phyloP scores from a whole-genome alignment of 1,140 invertebrate species.

The Zeugodacus cucurbitae region DNA sequence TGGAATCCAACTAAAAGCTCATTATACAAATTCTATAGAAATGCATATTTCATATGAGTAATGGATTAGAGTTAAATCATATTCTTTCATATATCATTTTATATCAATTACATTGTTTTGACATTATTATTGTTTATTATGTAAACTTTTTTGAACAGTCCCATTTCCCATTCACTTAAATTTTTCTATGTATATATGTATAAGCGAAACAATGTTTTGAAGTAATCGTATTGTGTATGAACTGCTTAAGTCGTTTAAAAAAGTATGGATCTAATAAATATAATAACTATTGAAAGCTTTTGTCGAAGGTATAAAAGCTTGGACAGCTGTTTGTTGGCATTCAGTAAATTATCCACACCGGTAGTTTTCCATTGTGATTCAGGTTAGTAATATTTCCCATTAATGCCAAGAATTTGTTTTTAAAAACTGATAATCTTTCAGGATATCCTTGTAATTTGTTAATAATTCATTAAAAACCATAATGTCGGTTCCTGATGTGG shows the following conservation, averaged over 20 bases:
- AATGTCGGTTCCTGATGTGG: slow-evolving; percentile 67
- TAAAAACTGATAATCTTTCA: neutral
- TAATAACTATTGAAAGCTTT: neutral
- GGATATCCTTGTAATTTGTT: neutral
- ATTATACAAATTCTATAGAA: too few species aligned
- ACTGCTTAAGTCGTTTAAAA: too few species aligned
- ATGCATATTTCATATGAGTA: too few species aligned
- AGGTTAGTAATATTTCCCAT: neutral
- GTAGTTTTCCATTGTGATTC: neutral
- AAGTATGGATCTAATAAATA: neutral
- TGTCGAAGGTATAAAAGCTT: slow-evolving; percentile 10
- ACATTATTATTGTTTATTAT: too few species aligned
- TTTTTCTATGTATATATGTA: too few species aligned
- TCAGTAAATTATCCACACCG: neutral
- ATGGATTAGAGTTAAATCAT: too few species aligned
- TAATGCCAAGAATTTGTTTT: neutral
- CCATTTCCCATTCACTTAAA: too few species aligned
- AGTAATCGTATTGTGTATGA: too few species aligned
- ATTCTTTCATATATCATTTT: too few species aligned
- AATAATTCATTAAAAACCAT: neutral
- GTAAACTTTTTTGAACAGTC: too few species aligned
- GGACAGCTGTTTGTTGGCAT: neutral
- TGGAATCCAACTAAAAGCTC: neutral
- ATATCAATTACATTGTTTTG: too few species aligned
- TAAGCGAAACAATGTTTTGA: too few species aligned